Evolutionary conservation across 1,140 invertebrate species (phyloP), one percentile per base, ranked within the genome.

Genomic region (Drosophila fuyamai): DNA sequence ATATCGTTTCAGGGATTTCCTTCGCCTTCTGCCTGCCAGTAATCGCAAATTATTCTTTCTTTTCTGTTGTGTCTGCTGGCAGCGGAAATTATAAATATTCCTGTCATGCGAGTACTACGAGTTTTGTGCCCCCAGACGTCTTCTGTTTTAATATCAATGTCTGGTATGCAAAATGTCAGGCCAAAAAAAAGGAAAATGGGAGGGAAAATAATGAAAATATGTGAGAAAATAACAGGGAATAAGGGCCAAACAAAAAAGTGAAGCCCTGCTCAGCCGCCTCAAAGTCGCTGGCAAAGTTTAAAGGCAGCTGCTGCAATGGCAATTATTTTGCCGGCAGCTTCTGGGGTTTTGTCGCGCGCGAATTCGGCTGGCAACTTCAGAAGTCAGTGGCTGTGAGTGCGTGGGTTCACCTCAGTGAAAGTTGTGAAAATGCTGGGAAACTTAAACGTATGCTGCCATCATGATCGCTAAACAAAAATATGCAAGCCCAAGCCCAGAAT

Each of bases 81-180:
- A 71, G 61, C 83, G 83, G 83, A 86, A 86, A 88, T 86, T 86
- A 86, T 88, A 86, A 86, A 86, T 86, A 80, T 88, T 77, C 79
- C 83, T 79, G 66, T 88, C 83, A 88, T 83, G 79, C 79, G 72
- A 67, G 68, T 48, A 67, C 63, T 48, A 16, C 61, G 65, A 68
- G 38, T 67, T 51, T 27, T 35, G 16, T 63, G 65, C 38, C 43
- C 13, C 40, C 51, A 71, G 54, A 63, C 58, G 55, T 70, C 68
- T 81, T 81, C 57, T 77, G 70, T 71, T 83, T 66, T 67, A 74
- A 75, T 68, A 67, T 67, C 54, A 58, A 63, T 61, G 73, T 67
- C 74, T 54, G 59, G 50, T 60, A 78, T 77, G 63, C 47, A 50
- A 32, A 70, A 53, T 79, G 75, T 79, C 75, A 71, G 65, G 53